Percentiles rank a stretch among this genome's conserved stretches.
These are phyloP conservation scores for Neodontobutis hainanensis DNA, from an alignment of 2,113 vertebrate species.

Conservation along the genomic window DNA sequence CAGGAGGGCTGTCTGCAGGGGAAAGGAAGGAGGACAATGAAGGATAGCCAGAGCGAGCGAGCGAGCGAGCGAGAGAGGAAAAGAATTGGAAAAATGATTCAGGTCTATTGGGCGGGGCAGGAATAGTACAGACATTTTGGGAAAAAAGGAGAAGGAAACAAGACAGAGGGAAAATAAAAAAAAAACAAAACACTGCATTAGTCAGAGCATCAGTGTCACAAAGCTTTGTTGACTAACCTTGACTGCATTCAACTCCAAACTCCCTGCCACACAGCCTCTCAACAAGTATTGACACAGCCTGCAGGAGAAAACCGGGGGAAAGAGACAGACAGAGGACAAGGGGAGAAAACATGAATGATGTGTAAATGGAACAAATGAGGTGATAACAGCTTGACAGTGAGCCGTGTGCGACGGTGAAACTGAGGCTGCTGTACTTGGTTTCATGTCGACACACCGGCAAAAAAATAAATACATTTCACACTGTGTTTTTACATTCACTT, in stretches of 20 bases:
- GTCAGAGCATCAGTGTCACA: conserved; percentile 47
- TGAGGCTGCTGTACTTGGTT: conserved; percentile 40
- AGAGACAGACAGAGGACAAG: conserved; percentile 58
- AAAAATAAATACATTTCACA: background rate
- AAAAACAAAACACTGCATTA: conserved; percentile 34
- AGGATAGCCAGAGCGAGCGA: conserved; percentile 29
- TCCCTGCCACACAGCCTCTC: conserved; percentile 65
- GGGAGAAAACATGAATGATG: conserved; percentile 60
- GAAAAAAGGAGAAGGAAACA: background rate
- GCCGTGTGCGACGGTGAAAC: conserved; percentile 53
- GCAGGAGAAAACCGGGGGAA: conserved; percentile 58
- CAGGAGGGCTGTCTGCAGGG: conserved; percentile 15
- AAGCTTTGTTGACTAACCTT: conserved; percentile 74
- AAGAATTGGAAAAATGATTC: conserved; percentile 29
- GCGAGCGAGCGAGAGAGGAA: conserved; percentile 31
- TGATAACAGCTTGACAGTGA: conserved; percentile 65
- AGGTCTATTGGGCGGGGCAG: conserved; percentile 29
- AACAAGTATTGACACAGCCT: conserved; percentile 79
- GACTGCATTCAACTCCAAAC: conserved; percentile 75
- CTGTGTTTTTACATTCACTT: background rate
- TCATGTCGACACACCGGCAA: conserved; percentile 27
- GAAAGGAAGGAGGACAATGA: background rate
- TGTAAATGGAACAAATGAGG: conserved; percentile 73
- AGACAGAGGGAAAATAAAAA: conserved; percentile 18
- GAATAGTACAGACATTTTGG: conserved; percentile 12